Evolutionary conservation across 2,888 invertebrate genomes (phyloP).

Genomic region (Megastigmus dorsalis): DNA sequence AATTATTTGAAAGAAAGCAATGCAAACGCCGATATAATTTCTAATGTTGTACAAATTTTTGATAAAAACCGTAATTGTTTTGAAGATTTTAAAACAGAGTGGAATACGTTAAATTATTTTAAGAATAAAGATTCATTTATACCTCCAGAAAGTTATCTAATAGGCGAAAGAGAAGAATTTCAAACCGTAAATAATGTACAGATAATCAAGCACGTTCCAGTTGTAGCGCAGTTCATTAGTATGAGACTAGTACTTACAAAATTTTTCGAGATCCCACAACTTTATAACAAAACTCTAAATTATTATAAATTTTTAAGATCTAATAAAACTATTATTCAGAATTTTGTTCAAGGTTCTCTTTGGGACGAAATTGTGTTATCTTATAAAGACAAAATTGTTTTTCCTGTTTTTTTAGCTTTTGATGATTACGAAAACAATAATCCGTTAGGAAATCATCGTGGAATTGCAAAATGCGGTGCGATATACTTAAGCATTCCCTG

Average conservation of each 20-base stretch:
- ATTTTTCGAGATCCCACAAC: background rate
- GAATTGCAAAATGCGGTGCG: background rate
- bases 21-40: too few relatives aligned
- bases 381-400: background rate
- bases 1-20: too few relatives aligned
- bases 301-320: too few relatives aligned
- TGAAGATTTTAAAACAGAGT: too few relatives aligned
- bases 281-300: too few relatives aligned
- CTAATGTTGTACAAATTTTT: too few relatives aligned
- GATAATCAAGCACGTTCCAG: background rate
- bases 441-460: background rate
- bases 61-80: too few relatives aligned
- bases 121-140: background rate
- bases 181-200: background rate
- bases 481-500: background rate
- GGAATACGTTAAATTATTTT: too few relatives aligned
- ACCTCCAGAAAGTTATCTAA: background rate
- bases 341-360: background rate
- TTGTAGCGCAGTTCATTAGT: background rate
- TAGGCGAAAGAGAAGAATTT: background rate
- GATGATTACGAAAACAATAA: too few relatives aligned
- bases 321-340: background rate
- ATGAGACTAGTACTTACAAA: background rate
- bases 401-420: background rate
- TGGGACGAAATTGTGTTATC: background rate